Base-by-base conservation (phyloP, 2,113 vertebrate genomes). In the Megaceryle torquata region DNA sequence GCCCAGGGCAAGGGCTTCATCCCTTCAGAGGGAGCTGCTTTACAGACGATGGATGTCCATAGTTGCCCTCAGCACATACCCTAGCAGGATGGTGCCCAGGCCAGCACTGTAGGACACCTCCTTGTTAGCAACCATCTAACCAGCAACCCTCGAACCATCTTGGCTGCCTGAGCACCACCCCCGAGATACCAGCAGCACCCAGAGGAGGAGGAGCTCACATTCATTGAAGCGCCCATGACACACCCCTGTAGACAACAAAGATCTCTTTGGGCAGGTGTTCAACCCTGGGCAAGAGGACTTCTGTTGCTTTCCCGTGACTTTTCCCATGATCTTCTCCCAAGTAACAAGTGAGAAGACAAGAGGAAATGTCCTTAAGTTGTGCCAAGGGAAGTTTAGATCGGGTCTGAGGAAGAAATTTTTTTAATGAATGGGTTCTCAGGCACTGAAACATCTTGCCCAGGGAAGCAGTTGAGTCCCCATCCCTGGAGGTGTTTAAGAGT, bases 101-200 rank as follows among this genome's bases (percentile, higher is more conserved):
- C 21, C 57, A 72, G 19, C 3, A 1, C 41, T 50, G 21, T n/a
- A 21, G 22, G 28, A n/a, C 0, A 1, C 3, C 4, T 37, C 33
- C 28, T 64, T 51, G 21, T 43, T 33, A 77, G 39, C 53, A 91
- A 8, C 16, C 16, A 67, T 6, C 26, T 65, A 37, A 37, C 37
- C 37, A 37, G 37, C 37, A 37, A 6, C 22, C 22, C 39, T 46
- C 0, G 0, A 61, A 59, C 72, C 12, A 35, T 35, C 43, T 22
- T 15, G 33, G 46, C 33, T 71, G 7, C 6, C 28, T 67, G 57
- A 90, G 57, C 43, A 63, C 8, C 28, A 56, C 21, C 24, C 78
- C 28, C 43, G 14, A n/a, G 22, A 37, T 13, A 51, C 26, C 48
- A 69, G 48, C 48, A 86, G 37, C 53, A 68, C 28, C 28, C 1